Conservation (phyloP, 1,140 invertebrate species). For the Atta cephalotes region DNA sequence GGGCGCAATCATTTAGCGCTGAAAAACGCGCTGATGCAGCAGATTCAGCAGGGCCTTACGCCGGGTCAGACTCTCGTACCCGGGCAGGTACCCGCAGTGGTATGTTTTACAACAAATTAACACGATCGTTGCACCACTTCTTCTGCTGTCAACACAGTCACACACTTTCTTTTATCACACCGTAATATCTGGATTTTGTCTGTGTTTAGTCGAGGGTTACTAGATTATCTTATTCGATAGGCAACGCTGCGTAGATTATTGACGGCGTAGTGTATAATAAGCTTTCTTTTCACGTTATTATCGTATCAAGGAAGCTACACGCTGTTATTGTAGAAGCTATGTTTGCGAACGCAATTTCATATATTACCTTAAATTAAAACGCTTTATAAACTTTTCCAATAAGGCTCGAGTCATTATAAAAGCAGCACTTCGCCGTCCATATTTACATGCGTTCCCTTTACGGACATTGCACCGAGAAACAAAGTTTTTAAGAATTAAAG, state of each 20-base stretch:
- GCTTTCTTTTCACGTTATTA: background rate
- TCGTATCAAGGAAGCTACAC: background rate
- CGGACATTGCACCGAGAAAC: constrained; percentile 74
- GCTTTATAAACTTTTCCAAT: constrained; percentile 2
- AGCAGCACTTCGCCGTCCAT: constrained; percentile 47
- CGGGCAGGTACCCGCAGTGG: constrained; percentile 96
- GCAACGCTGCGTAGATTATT: constrained; percentile 65
- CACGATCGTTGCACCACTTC: constrained; percentile 71
- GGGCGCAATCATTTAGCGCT: constrained; percentile 99
- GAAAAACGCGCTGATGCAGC: constrained; percentile 98
- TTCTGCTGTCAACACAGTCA: constrained; percentile 75
- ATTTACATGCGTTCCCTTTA: constrained; percentile 66
- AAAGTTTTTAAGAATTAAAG: constrained; percentile 72
- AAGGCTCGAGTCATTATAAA: background rate
- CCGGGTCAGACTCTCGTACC: constrained; percentile 94
- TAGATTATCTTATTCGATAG: constrained; percentile 67
- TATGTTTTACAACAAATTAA: constrained; percentile 87
- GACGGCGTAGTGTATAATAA: constrained; percentile 47
- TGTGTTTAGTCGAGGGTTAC: constrained; percentile 73
- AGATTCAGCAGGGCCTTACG: constrained; percentile 93
- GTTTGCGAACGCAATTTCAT: background rate
- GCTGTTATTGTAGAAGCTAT: background rate
- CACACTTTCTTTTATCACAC: constrained; percentile 73
- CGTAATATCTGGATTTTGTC: constrained; percentile 73
- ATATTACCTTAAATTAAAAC: constrained; percentile 30